Conservation (phyloP, 2,888 invertebrate species). For the Harmothoe impar region DNA sequence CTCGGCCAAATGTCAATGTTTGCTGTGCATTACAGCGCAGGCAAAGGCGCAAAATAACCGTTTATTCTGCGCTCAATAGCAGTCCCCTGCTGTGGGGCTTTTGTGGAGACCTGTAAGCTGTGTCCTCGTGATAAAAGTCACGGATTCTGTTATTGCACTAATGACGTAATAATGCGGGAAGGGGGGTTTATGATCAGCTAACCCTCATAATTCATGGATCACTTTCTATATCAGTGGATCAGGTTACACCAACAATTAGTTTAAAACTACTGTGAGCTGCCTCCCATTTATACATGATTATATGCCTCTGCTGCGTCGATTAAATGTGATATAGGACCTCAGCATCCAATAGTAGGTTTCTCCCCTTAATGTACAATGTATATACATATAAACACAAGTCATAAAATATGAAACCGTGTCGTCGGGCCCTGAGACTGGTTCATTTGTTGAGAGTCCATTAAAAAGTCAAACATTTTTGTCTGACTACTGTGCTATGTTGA, state of each 20-base stretch:
- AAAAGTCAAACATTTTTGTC: not conserved
- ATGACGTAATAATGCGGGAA: slow-evolving; percentile 8
- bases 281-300: not conserved
- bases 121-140: not conserved
- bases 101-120: not conserved
- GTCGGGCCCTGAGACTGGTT: not conserved
- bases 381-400: not conserved
- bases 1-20: slow-evolving; percentile 47
- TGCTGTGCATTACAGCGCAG: not conserved
- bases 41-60: not conserved
- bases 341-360: too few species aligned
- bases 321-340: too few species aligned
- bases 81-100: not conserved
- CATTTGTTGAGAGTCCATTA: not conserved
- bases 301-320: too few species aligned
- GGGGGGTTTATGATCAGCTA: not conserved
- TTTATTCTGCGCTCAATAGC: slow-evolving; percentile 34
- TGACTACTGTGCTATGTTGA: not conserved
- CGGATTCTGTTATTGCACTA: not conserved
- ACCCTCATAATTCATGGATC: slow-evolving; percentile 29
- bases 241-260: not conserved
- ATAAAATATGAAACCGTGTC: not conserved
- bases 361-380: too few species aligned
- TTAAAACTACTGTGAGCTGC: not conserved
- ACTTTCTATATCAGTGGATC: not conserved